These are phyloP conservation scores for Tokudaia tokunoshimensis DNA, from an alignment of 2,797 vertebrate species.

Conservation along the genomic window DNA sequence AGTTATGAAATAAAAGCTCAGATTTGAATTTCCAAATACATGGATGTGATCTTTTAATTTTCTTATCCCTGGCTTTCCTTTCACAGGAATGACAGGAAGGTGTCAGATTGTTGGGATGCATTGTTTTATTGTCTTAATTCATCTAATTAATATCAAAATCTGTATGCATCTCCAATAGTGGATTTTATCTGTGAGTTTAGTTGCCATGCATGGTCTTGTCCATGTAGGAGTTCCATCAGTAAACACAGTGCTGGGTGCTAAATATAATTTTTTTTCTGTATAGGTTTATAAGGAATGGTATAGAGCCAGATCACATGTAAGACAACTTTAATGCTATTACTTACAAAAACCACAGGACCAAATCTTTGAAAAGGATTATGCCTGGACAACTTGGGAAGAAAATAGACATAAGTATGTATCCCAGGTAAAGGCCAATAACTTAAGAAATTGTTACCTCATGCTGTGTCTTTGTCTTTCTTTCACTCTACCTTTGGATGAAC, in stretches of 20 bases:
- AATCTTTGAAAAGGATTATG: not conserved
- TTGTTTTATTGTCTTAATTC: not conserved
- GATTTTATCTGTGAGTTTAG: slow-evolving; percentile 12
- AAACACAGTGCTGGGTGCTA: not conserved
- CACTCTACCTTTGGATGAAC: not conserved
- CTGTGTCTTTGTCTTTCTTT: not conserved
- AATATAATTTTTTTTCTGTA: not conserved
- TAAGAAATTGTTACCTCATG: not conserved
- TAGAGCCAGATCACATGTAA: not conserved
- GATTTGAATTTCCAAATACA: not conserved
- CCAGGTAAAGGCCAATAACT: not conserved
- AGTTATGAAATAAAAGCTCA: not conserved
- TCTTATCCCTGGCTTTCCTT: not conserved
- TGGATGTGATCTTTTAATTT: not conserved
- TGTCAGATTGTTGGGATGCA: not conserved
- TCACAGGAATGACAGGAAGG: not conserved
- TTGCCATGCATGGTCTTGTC: not conserved
- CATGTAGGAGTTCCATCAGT: not conserved
- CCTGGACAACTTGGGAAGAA: not conserved
- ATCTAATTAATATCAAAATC: slow-evolving; percentile 10
- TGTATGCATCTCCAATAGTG: not conserved
- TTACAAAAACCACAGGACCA: not conserved
- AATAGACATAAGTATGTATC: not conserved
- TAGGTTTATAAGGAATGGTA: not conserved
- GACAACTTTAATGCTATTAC: not conserved